Base-by-base conservation (phyloP, 2,113 vertebrate species). In the Sapajus apella region DNA sequence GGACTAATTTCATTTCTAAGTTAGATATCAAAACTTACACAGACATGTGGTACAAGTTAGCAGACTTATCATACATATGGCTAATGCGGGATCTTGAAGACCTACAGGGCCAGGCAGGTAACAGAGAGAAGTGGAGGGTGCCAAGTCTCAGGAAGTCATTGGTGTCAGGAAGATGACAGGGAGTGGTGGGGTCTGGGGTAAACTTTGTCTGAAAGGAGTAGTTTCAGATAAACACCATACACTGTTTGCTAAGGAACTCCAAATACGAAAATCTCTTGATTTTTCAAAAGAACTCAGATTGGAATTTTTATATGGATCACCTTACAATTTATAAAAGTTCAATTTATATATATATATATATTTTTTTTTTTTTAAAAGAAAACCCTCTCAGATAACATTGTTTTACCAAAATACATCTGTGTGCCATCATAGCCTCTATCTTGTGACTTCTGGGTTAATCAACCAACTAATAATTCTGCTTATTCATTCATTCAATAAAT, bases 1-100 rank as follows among this genome's bases (percentile, higher is more conserved):
- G 58, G 30, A 40, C 18, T 5, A 4, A 68, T 91, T 96, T 96
- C 4, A 73, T 56, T 94, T 94, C 82, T 96, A 95, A 88, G 58
- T 35, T 64, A 87, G 72, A 73, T 9, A 47, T 50, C 30, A 95
- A 96, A 80, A 96, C 13, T 88, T 90, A 81, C 5, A 77, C 40
- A 14, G 10, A 72, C 12, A 21, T 23, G 17, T 32, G 52, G 45
- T 47, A 77, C 30, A 73, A 70, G 6, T 84, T 64, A 47, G 55
- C 27, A 84, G 70, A 55, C 20, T 92, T 87, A 68, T 21, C 55
- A 58, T 6, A 84, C 72, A 72, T 45, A 82, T 35, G 18, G 27
- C 91, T 84, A 45, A 80, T 43, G 21, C 21, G 72, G 23, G 61
- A 40, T 21, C 27, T 21, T 47, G 50, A 77, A 88, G 91, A 50